Base-by-base conservation (phyloP, 2,888 invertebrate genomes). In the Mylabris sibirica region DNA sequence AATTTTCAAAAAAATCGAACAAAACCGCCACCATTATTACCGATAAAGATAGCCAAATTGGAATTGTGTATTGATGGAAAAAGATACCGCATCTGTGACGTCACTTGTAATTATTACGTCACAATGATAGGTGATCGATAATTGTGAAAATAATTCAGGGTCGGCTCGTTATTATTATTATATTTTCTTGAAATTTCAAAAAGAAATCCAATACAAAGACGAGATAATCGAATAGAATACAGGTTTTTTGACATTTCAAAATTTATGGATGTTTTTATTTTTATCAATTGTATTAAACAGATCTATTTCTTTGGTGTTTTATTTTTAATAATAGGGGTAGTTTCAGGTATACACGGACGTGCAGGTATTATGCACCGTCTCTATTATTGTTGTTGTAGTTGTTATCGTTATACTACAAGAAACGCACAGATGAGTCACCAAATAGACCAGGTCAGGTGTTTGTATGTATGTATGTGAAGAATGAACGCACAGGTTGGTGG, bases 401-500 rank as follows among this genome's bases (percentile, higher is more conserved):
- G 8, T 44, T 44, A 17, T 44, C n/a, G n/a, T 49, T 0, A n/a
- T n/a, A n/a, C n/a, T n/a, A n/a, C n/a, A 24, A 53, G 12, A 53
- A 53, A 24, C 53, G 20, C 53, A 20, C 8, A 24, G 53, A 12
- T 53, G 53, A 53, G 53, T 53, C 53, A 53, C 12, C 53, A 24
- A 53, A 53, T 53, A 53, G 53, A 53, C 53, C 53, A 2, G 12
- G 53, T 53, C 53, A 53, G 53, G 53, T 53, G 53, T 53, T 4
- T 30, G 30, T 30, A 30, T 30, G 24, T 53, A 8, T 30, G 30
- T 30, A 30, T 30, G 24, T 53, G 53, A 53, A 53, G 53, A 53
- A 53, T 53, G 22, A 53, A 53, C 53, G 20, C 20, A 49, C 49
- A 44, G 17, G 44, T 38, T 20, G 49, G 49, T 49, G 20, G 2